These are phyloP conservation scores for Drosophila gaucha DNA, from an alignment of 2,888 invertebrate genomes.

Conservation along the genomic window DNA sequence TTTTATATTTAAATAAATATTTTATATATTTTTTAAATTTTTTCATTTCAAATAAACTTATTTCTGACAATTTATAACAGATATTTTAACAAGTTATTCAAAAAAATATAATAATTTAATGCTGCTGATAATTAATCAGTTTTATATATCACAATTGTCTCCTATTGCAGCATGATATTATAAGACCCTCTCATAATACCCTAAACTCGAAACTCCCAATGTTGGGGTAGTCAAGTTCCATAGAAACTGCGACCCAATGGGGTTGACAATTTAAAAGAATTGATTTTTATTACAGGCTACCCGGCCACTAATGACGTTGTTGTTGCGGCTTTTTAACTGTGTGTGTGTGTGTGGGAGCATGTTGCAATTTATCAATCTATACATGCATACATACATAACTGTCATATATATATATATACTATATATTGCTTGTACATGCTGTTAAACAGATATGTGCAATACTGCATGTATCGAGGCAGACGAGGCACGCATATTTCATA, in stretches of 20 bases:
- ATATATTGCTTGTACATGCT: conserved; percentile 14
- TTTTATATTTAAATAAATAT: too few relatives aligned
- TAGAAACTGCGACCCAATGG: conserved; percentile 28
- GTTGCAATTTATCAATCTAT: conserved; percentile 61
- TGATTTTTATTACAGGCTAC: conserved; percentile 63
- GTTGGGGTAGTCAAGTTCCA: conserved; percentile 17
- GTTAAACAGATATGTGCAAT: conserved; percentile 56
- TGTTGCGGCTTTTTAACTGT: conserved; percentile 47
- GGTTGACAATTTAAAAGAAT: conserved; percentile 69
- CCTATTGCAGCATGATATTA: not conserved
- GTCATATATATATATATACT: conserved; percentile 7
- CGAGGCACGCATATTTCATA: conserved; percentile 65
- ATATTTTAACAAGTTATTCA: too few relatives aligned
- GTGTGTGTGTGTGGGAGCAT: not conserved
- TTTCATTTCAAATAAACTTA: too few relatives aligned
- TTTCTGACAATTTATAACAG: too few relatives aligned
- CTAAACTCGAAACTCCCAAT: conserved; percentile 1
- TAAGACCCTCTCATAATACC: not conserved
- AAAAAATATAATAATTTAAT: too few relatives aligned
- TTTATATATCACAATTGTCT: not conserved
- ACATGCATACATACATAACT: conserved; percentile 2
- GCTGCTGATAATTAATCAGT: too few relatives aligned
- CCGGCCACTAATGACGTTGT: conserved; percentile 65
- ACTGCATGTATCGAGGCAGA: conserved; percentile 35
- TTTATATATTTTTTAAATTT: too few relatives aligned